phyloP scores from a whole-genome alignment of 1,140 invertebrate species.

The Megathymus violae region DNA sequence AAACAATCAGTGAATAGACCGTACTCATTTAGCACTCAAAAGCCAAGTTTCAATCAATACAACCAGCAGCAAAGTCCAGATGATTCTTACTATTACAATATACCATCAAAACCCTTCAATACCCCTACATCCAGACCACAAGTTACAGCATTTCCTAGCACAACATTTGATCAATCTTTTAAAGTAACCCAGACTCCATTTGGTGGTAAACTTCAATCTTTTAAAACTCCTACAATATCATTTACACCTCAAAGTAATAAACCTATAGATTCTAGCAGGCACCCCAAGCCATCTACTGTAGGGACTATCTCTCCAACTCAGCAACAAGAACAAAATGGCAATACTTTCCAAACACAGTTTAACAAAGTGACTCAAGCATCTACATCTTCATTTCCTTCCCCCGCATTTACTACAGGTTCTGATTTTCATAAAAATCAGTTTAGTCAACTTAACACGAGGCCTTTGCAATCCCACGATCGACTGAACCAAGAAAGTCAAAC shows the following conservation, averaged over 20 bases:
- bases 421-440: slow-evolving; percentile 1
- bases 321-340: not conserved
- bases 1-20: slow-evolving; percentile 34
- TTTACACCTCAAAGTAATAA: slow-evolving; percentile 11
- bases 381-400: slow-evolving; percentile 39
- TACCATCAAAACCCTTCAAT: slow-evolving; percentile 53
- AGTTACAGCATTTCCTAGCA: slow-evolving; percentile 37
- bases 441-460: slow-evolving; percentile 4
- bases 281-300: slow-evolving; percentile 1
- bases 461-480: not conserved
- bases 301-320: not conserved
- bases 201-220: slow-evolving; percentile 2
- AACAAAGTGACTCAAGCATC: slow-evolving; percentile 35
- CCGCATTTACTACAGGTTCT: slow-evolving; percentile 33
- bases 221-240: not conserved
- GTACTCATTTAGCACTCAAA: slow-evolving; percentile 41
- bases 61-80: slow-evolving; percentile 46
- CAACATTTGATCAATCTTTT: slow-evolving; percentile 42
- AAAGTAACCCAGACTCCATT: slow-evolving; percentile 34
- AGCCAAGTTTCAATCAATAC: slow-evolving; percentile 40
- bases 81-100: slow-evolving; percentile 57
- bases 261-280: not conserved
- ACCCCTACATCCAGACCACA: slow-evolving; percentile 31
- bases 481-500: slow-evolving; percentile 1
- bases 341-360: slow-evolving; percentile 18